These are phyloP conservation scores for Dallia pectoralis DNA, from an alignment of 2,797 vertebrate genomes.

Conservation along the genomic window DNA sequence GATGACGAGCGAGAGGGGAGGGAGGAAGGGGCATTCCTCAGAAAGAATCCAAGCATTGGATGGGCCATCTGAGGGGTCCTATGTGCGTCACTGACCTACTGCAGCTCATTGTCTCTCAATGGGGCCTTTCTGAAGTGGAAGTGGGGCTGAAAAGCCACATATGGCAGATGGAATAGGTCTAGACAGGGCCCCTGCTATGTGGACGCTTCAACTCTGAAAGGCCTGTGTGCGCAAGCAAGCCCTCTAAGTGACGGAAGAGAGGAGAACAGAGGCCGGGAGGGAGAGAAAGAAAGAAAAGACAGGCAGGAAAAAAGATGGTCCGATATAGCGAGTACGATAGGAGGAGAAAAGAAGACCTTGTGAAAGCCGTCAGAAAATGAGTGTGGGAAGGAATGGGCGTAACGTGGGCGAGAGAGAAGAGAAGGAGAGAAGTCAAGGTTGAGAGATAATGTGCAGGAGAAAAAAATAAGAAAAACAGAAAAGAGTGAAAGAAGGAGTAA, in stretches of 20 bases:
- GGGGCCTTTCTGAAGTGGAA: slow-evolving; percentile 41
- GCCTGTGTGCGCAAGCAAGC: slow-evolving; percentile 17
- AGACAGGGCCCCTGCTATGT: slow-evolving; percentile 47
- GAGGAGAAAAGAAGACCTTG: neutral
- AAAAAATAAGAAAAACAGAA: neutral
- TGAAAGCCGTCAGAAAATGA: neutral
- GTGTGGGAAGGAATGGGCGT: neutral
- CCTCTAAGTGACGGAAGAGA: slow-evolving; percentile 6
- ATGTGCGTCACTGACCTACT: slow-evolving; percentile 38
- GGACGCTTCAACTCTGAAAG: slow-evolving; percentile 27
- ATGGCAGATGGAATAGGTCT: slow-evolving; percentile 29
- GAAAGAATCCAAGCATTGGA: slow-evolving; percentile 20
- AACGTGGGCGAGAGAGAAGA: neutral
- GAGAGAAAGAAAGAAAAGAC: neutral
- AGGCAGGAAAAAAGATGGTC: neutral
- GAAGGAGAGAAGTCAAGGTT: neutral
- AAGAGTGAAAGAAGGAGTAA: neutral
- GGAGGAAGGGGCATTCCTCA: slow-evolving; percentile 12
- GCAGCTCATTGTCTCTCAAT: slow-evolving; percentile 43
- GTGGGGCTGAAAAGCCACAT: slow-evolving; percentile 35
- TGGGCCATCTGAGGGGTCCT: neutral
- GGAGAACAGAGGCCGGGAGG: neutral
- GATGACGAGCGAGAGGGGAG: neutral
- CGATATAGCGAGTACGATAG: slow-evolving; percentile 10
- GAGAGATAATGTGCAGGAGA: neutral